Evolutionary conservation across 2,797 vertebrate species (phyloP), one percentile per base, ranked within the genome.

Genomic region (Melanotaenia boesemani): DNA sequence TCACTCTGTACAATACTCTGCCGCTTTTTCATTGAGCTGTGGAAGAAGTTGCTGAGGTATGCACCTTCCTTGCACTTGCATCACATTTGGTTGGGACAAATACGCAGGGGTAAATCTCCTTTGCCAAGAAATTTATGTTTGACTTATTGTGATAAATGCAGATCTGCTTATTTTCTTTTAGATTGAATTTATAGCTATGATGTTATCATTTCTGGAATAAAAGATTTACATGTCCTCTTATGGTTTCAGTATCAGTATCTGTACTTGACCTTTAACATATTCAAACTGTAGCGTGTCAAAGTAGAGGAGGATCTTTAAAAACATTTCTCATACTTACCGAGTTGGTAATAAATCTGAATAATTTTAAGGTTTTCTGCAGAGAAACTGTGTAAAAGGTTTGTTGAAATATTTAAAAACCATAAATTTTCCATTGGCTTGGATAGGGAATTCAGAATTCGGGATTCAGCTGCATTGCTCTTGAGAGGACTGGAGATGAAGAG

Each of bases 11-110:
- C 79, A 58, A 81, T 82, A 82, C 71, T 71, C 74, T 1, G 46
- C 71, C 28, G 55, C 76, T 91, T 93, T 93, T 88, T 93, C 87
- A 90, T 82, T 72, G 75, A 91, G 88, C 89, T 81, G 80, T 83
- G 81, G 70, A 70, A 56, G 56, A 57, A 71, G 83, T 81, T 93
- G 91, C 91, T 89, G 91, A 90, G 79, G 41, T 82, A 11, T 80
- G 87, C 87, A 28, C 59, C 81, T 88, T 85, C 77, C 72, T 36
- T 75, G 76, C 85, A 80, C 72, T 36, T 75, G 76, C 85, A 80
- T 88, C 81, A 80, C 83, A 79, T 90, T 89, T 79, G 72, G 77
- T 90, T 73, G 48, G 71, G 61, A 65, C 76, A 61, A 63, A 68
- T 73, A 60, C 11, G 20, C 82, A 70, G 63, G 67, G 67, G 55